phyloP scores from a whole-genome alignment of 2,888 invertebrate species.

The Acleris literana region DNA sequence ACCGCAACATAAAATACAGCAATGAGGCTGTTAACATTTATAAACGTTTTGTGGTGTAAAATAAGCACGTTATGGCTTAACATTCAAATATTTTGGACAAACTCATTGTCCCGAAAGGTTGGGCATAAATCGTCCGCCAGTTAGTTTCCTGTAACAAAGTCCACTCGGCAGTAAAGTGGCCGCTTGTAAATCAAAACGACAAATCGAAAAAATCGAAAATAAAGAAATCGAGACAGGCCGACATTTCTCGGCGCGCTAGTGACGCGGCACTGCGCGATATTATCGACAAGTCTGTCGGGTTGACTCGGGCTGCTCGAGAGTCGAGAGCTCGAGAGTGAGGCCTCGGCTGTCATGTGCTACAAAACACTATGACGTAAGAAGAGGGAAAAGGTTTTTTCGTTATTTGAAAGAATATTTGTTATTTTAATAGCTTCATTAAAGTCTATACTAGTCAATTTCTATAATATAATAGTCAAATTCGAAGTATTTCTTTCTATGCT shows the following conservation, averaged over 20 bases:
- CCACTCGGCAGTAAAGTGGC: constrained; percentile 75
- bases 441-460: too few relatives aligned
- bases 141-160: constrained; percentile 78
- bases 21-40: constrained; percentile 57
- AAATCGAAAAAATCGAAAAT: constrained; percentile 72
- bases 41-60: constrained; percentile 52
- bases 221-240: constrained; percentile 64
- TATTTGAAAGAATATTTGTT: neutral
- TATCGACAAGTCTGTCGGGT: constrained; percentile 47
- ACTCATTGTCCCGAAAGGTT: constrained; percentile 66
- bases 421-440: too few relatives aligned
- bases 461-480: too few relatives aligned
- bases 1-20: constrained; percentile 47
- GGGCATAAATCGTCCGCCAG: constrained; percentile 76
- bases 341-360: neutral
- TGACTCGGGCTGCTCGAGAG: neutral
- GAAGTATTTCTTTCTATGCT: too few relatives aligned
- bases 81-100: constrained; percentile 74
- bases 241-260: constrained; percentile 66
- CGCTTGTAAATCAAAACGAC: constrained; percentile 80
- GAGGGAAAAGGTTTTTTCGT: too few relatives aligned
- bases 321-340: neutral
- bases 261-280: constrained; percentile 45
- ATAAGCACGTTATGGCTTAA: constrained; percentile 65
- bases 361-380: neutral